Evolutionary conservation across 2,797 vertebrate genomes (phyloP).

Genomic region (Neopelma chrysocephalum): DNA sequence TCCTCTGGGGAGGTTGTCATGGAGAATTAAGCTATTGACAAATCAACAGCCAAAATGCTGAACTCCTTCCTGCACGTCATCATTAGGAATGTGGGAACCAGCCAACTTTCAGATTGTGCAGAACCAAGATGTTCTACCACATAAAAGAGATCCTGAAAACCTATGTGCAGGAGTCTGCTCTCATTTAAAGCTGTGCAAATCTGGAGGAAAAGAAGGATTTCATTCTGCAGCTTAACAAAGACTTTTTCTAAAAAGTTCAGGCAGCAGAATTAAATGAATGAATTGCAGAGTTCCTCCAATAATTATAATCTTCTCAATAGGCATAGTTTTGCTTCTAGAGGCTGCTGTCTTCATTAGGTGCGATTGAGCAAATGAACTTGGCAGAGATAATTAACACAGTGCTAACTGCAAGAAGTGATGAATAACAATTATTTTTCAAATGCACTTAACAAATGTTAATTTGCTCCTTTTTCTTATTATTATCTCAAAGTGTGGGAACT

Average conservation of each 20-base stretch:
- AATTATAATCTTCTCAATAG: constrained; percentile 47
- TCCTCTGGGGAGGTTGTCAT: constrained; percentile 72
- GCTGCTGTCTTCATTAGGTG: constrained; percentile 24
- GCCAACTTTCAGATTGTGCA: constrained; percentile 37
- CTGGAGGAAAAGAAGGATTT: background rate
- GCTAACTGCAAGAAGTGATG: constrained; percentile 10
- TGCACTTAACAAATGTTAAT: constrained; percentile 44
- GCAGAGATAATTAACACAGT: constrained; percentile 62
- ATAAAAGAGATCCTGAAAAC: constrained; percentile 29
- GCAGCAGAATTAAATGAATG: constrained; percentile 38
- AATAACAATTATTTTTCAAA: constrained; percentile 59
- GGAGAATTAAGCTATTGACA: constrained; percentile 78
- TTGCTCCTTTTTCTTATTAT: background rate
- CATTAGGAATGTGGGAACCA: constrained; percentile 63
- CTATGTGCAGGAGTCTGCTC: background rate
- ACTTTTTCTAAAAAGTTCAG: constrained; percentile 48
- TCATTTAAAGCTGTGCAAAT: background rate
- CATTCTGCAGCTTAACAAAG: constrained; percentile 6
- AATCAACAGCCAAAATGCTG: constrained; percentile 61
- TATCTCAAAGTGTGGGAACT: constrained; percentile 12
- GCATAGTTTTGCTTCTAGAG: constrained; percentile 43
- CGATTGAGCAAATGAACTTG: constrained; percentile 45
- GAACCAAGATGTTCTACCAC: constrained; percentile 49
- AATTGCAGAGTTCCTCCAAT: constrained; percentile 22
- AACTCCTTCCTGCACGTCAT: constrained; percentile 57